Base-by-base conservation (phyloP, 2,797 vertebrate genomes). In the Thalassophryne amazonica region DNA sequence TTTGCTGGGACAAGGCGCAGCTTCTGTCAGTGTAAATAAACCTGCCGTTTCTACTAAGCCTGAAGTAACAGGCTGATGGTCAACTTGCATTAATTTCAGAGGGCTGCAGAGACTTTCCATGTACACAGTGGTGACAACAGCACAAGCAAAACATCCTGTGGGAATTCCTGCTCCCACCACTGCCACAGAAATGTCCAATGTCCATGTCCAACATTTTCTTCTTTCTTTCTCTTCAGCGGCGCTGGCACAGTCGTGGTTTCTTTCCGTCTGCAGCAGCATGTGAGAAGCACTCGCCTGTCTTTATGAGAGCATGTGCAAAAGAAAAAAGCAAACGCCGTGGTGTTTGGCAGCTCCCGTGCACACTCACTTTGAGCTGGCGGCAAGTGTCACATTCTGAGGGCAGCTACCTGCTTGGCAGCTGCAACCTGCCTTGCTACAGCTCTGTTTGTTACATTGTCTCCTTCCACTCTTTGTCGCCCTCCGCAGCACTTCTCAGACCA, bases 71-170 rank as follows among this genome's bases (percentile, higher is more conserved):
- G 69, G 66, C 61, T 41, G 52, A 56, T 15, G 68, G 78, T 86
- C 81, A 74, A 54, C 71, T 79, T 28, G 41, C 50, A 71, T 85
- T 86, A 68, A 73, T 69, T 81, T 80, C 69, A 79, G 28, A 50
- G 34, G 16, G 29, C 40, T 49, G 50, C 32, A 6, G 65, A 39
- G 56, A 53, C 48, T 43, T 19, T 42, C 65, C 24, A 28, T 59
- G 69, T 68, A 79, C 48, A 53, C 24, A 37, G 24, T 6, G 33
- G 73, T 71, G 78, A 83, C 76, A 79, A 55, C 3, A 57, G 60
- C 68, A 67, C 60, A 68, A 72, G 72, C 60, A 40, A 67, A 53
- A 65, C 42, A 71, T 75, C 75, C 85, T 68, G 16, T 21, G 51
- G 60, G 66, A 73, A 51, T 55, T 36, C 35, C 37, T 12, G 39